These are phyloP conservation scores for Synanthedon formicaeformis DNA, from an alignment of 2,888 invertebrate species.

Conservation along the genomic window DNA sequence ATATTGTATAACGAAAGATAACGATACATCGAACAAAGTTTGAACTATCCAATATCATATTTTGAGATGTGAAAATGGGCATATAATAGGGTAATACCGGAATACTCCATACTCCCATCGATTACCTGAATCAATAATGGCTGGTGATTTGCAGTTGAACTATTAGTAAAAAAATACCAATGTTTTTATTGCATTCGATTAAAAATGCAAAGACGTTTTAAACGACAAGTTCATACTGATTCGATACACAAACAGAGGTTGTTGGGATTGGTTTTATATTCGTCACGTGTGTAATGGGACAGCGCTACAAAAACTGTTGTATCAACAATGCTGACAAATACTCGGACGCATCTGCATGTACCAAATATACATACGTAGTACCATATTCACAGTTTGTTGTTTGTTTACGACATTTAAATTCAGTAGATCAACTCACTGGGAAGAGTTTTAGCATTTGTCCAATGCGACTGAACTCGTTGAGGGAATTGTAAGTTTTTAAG, in stretches of 20 bases:
- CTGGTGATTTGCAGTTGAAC: no score
- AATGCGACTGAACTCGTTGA: constrained; percentile 51
- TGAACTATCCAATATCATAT: no score
- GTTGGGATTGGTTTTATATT: background rate
- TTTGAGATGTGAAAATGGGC: no score
- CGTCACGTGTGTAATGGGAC: background rate
- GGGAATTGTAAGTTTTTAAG: constrained; percentile 62
- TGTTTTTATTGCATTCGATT: no score
- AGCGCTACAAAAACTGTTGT: constrained; percentile 11
- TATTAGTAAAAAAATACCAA: no score
- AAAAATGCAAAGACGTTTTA: no score
- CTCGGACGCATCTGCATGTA: constrained; percentile 11
- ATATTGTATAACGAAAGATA: no score
- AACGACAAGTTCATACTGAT: no score
- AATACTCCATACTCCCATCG: no score
- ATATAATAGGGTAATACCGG: no score
- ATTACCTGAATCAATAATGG: no score
- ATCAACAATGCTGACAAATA: constrained; percentile 22
- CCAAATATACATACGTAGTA: constrained; percentile 12
- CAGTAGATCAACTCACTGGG: constrained; percentile 40
- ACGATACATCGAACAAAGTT: no score
- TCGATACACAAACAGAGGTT: background rate
- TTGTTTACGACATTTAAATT: constrained; percentile 46
- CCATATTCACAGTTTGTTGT: constrained; percentile 15
- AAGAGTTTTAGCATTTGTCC: constrained; percentile 63